Base-by-base conservation (phyloP, 2,797 vertebrate species). In the Alectoris magna region DNA sequence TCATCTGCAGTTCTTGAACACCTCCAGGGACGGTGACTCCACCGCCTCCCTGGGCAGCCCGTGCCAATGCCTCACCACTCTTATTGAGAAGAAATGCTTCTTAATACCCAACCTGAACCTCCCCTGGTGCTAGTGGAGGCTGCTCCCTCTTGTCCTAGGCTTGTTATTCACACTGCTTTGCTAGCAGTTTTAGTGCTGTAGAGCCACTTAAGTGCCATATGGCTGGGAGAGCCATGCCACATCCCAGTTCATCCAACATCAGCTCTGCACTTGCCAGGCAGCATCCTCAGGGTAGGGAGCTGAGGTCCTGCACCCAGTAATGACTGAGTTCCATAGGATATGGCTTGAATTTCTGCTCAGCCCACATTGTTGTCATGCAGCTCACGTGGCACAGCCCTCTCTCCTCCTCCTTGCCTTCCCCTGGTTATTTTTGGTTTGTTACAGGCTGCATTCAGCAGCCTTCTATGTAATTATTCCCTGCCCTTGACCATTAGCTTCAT, bases 381-480 rank as follows among this genome's bases (percentile, higher is more conserved):
- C 44, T 66, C 1, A 0, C 13, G 53, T 34, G 70, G 90, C 64
- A 58, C 39, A 90, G 56, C 56, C 2, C 0, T 0, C 72, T 29
- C 80, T 77, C 76, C 43, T 64, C 31, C 75, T 84, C 81, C 63
- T 73, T 6, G 4, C 59, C 79, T 90, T 24, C 58, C 26, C 59
- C 6, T 21, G 14, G 56, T 70, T 91, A 78, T 73, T 93, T 92
- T 84, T 86, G 38, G 64, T 86, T 91, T 92, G 71, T 86, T 84
- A 62, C 41, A 41, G 87, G 80, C 83, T 94, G 93, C 84, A 88
- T 95, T 95, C 85, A 68, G 83, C 87, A 82, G 74, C 24, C 83
- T 91, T 93, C 93, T 95, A 80, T 95, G 77, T 26, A 93, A 76
- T 58, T 88, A 56, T 93, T 59, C 69, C 68, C 94, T 93, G 76